A percentile compares a stretch with the other conserved stretches of the same genome.
These are phyloP conservation scores for Chauna torquata DNA, from an alignment of 2,113 vertebrate genomes.

Conservation along the genomic window DNA sequence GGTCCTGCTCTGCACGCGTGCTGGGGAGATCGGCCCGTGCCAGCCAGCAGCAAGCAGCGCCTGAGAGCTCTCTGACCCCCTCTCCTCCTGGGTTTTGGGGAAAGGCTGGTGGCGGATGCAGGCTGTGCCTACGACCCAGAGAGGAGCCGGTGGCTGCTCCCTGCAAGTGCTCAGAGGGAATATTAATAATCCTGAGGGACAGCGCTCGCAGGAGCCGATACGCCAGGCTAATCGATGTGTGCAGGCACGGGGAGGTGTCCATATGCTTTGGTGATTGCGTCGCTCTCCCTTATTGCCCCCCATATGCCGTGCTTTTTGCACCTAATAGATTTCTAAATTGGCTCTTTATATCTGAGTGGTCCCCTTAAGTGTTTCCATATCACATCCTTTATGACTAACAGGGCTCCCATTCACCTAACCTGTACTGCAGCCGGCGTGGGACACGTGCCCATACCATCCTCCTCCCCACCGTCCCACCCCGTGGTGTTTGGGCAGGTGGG, in stretches of 20 bases:
- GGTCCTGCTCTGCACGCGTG: neutral
- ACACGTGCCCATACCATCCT: neutral
- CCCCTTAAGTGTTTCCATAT: conserved; percentile 8
- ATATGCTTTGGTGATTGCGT: neutral
- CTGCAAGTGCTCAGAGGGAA: neutral
- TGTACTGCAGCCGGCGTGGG: neutral
- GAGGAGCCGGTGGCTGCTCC: neutral
- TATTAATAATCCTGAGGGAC: neutral
- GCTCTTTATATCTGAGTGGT: conserved; percentile 15
- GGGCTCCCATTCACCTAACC: conserved; percentile 9
- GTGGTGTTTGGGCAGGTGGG: rapidly evolving
- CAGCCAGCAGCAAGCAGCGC: neutral
- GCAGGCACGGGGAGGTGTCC: neutral
- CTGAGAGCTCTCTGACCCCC: neutral
- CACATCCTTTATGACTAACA: conserved; percentile 32
- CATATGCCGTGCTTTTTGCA: conserved; percentile 11
- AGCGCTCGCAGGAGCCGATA: neutral
- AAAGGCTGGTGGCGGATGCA: neutral
- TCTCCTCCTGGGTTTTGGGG: neutral
- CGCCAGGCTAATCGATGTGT: neutral
- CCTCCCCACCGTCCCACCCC: rapidly evolving
- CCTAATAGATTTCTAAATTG: conserved; percentile 35
- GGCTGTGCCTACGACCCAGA: neutral
- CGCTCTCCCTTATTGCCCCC: neutral
- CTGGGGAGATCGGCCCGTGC: neutral